Base-by-base conservation (phyloP, 1,140 invertebrate species). In the Drosophila mauritiana region DNA sequence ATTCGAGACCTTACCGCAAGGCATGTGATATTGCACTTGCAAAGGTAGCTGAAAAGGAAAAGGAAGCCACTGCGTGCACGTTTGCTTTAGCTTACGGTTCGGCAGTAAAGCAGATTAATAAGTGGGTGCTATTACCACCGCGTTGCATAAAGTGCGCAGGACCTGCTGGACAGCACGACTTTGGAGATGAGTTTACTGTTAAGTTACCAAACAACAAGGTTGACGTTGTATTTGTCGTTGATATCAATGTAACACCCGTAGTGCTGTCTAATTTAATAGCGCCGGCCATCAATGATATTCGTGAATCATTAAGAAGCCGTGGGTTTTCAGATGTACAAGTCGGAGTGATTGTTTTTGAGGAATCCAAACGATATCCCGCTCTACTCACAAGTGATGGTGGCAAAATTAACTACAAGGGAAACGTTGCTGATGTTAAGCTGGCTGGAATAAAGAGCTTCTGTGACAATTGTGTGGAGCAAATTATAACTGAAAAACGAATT, bases 211-310 rank as follows among this genome's bases (percentile, higher is more conserved):
- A 93, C 43, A 96, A 95, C 59, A 93, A 96, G 72, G 96, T 96
- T 8, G 96, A 97, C 78, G 93, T 97, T 64, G 92, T 97, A 5
- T 92, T 97, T 37, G 93, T 95, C 6, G 93, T 97, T n/a, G 96
- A 97, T 63, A 92, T 95, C 92, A 80, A 90, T 82, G 42, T 94
- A 68, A 82, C 22, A 1, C 57, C 93, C 51, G 11, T n/a, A 20
- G 56, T 93, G 0, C 80, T 93, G 34, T 90, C 89, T 13, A 91
- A 93, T 17, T 75, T 93, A 2, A 76, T 93, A 17, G 86, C 93
- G 11, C 88, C 92, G 0, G 58, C 91, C 0, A 78, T 93, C 8
- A 84, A 69, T 4, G 89, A 93, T 51, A 56, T 94, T 0, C 91
- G 78, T 11, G 92, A 91, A 22, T 91, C 92, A 17, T 85, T 93